phyloP scores from a whole-genome alignment of 2,888 invertebrate genomes.

The Clostera curtula region DNA sequence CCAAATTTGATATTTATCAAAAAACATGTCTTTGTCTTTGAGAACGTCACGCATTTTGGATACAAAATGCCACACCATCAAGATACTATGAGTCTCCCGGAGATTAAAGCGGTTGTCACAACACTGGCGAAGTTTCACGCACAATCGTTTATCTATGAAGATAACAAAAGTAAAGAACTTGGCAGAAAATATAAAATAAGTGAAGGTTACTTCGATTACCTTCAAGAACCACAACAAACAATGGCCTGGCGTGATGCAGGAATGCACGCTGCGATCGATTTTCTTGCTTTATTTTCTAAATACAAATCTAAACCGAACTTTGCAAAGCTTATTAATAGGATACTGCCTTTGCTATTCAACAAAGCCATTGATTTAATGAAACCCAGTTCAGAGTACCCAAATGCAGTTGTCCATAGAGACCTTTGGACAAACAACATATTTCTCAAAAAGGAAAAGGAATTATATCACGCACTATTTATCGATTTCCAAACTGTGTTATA shows the following conservation, averaged over 20 bases:
- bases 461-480: constrained; percentile 71
- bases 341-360: constrained; percentile 35
- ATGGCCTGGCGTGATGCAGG: constrained; percentile 49
- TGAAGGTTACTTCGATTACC: constrained; percentile 45
- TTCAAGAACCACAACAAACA: constrained; percentile 37
- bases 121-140: constrained; percentile 68
- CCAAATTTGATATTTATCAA: constrained; percentile 38
- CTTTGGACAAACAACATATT: constrained; percentile 78
- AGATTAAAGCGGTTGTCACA: constrained; percentile 51
- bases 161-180: constrained; percentile 42
- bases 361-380: constrained; percentile 41
- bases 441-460: constrained; percentile 44
- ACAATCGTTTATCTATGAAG: constrained; percentile 62
- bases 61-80: constrained; percentile 45
- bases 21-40: constrained; percentile 54
- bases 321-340: constrained; percentile 24
- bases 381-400: constrained; percentile 55
- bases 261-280: constrained; percentile 47
- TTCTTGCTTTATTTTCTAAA: constrained; percentile 45
- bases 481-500: constrained; percentile 83
- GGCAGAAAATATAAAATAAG: constrained; percentile 47
- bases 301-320: constrained; percentile 36
- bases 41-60: constrained; percentile 45
- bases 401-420: constrained; percentile 75
- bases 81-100: constrained; percentile 41